Evolutionary conservation across 2,797 vertebrate genomes (phyloP).

Genomic region (Sebastes kiyomatsui): DNA sequence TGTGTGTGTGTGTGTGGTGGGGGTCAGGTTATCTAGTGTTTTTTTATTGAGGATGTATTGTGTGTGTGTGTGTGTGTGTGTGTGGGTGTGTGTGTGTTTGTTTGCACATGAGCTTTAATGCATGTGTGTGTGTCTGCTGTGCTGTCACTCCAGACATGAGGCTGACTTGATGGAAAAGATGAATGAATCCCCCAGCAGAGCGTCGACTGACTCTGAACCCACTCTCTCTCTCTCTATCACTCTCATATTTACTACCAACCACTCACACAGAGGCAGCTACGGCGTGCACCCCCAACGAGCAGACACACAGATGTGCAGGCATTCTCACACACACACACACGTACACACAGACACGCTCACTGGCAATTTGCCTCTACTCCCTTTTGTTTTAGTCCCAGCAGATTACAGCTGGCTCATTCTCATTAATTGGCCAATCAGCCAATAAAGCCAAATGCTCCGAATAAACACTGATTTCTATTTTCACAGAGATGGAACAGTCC

Average conservation of each 20-base stretch:
- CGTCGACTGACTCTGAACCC: neutral
- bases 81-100: neutral
- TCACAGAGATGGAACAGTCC: constrained; percentile 44
- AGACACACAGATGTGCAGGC: neutral
- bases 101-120: neutral
- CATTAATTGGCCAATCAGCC: constrained; percentile 53
- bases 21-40: neutral
- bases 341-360: neutral
- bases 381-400: constrained; percentile 19
- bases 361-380: constrained; percentile 4
- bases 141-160: neutral
- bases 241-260: constrained; percentile 32
- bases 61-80: neutral
- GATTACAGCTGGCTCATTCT: constrained; percentile 45
- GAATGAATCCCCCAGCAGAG: constrained; percentile 13
- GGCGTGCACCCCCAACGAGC: constrained; percentile 3
- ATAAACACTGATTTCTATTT: constrained; percentile 25
- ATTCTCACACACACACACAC: neutral
- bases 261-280: neutral
- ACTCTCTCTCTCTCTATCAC: constrained; percentile 16
- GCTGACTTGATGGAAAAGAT: constrained; percentile 15
- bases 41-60: neutral
- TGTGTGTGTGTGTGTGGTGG: neutral
- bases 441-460: constrained; percentile 42
- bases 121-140: neutral